Percentiles rank a stretch among this genome's conserved stretches.
Evolutionary conservation across 2,797 vertebrate genomes (phyloP).

Genomic region (Schizothorax lantsangensis): DNA sequence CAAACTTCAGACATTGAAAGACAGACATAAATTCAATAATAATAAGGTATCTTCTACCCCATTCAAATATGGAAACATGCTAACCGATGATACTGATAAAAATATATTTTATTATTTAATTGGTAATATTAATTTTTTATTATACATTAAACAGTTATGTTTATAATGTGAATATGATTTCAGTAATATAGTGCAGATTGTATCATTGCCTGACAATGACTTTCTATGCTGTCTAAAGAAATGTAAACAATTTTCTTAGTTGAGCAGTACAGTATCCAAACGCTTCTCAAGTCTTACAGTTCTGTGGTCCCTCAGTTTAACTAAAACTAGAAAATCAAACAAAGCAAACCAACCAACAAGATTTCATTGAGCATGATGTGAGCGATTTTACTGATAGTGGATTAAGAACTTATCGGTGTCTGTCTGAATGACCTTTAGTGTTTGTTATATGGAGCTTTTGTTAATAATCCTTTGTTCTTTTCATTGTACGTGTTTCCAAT

Average conservation of each 20-base stretch:
- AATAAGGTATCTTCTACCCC: not conserved
- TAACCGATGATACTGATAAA: not conserved
- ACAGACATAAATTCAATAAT: not conserved
- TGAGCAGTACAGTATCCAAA: not conserved
- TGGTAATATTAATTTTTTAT: not conserved
- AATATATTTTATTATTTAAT: not conserved
- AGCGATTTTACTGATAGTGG: not conserved
- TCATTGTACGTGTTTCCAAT: slow-evolving; percentile 13
- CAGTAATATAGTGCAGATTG: no score
- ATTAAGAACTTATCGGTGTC: not conserved
- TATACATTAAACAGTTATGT: no score
- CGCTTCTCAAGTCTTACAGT: not conserved
- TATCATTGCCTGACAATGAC: no score
- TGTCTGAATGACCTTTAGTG: slow-evolving; percentile 27
- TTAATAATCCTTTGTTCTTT: not conserved
- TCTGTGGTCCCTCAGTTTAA: not conserved
- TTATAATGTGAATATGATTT: no score
- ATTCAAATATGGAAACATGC: no score
- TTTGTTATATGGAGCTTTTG: not conserved
- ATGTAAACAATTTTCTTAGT: not conserved
- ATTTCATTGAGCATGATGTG: not conserved
- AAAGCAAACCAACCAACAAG: not conserved
- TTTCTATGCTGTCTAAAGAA: not conserved
- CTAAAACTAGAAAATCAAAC: not conserved
- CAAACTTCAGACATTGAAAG: not conserved